These are phyloP conservation scores for Halotydeus destructor DNA, from an alignment of 1,140 invertebrate genomes.

Conservation along the genomic window DNA sequence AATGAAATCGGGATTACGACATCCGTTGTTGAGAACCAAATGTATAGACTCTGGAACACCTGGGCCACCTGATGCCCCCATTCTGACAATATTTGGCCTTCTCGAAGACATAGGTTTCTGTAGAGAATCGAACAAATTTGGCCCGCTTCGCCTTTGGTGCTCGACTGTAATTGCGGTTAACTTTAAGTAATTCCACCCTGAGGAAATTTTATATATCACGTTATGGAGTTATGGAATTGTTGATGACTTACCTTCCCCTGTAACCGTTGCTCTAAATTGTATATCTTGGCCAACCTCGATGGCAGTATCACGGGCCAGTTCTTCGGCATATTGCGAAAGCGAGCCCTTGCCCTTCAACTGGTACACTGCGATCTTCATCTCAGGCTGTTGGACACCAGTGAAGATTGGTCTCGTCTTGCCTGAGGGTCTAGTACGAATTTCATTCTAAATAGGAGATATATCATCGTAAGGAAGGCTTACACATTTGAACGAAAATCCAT, in stretches of 20 bases:
- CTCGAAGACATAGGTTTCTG: no score
- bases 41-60: neutral
- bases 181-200: slow-evolving; percentile 1
- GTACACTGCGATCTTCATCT: no score
- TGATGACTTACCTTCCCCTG: slow-evolving; percentile 33
- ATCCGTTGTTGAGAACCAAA: slow-evolving; percentile 33
- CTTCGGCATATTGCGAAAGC: slow-evolving; percentile 31
- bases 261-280: slow-evolving; percentile 34
- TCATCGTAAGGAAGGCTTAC: slow-evolving; percentile 13
- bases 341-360: slow-evolving; percentile 35
- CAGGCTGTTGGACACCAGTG: slow-evolving; percentile 31
- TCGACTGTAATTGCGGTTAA: neutral
- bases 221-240: neutral
- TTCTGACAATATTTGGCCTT: neutral
- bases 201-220: neutral
- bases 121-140: no score
- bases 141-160: neutral
- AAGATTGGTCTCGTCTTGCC: slow-evolving; percentile 22
- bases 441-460: slow-evolving; percentile 3
- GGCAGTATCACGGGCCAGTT: slow-evolving; percentile 31
- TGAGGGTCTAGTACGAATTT: slow-evolving; percentile 13
- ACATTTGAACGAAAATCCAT: slow-evolving; percentile 19
- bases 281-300: slow-evolving; percentile 42
- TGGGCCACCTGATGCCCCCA: neutral
- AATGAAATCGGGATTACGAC: slow-evolving; percentile 33